These are phyloP conservation scores for Ctenosaura bakeri DNA, from an alignment of 2,797 vertebrate species.

Conservation along the genomic window DNA sequence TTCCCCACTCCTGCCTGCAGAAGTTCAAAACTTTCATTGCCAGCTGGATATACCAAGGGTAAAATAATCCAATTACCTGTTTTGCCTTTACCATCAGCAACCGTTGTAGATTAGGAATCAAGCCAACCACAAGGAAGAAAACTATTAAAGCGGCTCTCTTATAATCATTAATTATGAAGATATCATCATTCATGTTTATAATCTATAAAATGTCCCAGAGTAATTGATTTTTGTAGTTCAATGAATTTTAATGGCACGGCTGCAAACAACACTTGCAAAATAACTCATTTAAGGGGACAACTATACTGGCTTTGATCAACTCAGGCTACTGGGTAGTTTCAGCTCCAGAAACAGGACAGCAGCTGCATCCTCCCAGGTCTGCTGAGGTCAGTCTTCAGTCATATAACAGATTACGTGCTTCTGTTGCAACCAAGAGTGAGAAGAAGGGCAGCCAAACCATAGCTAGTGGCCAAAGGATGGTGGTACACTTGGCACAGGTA, in stretches of 20 bases:
- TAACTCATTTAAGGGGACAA: background rate
- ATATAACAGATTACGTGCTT: background rate
- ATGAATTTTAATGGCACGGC: constrained; percentile 53
- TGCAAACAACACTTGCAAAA: constrained; percentile 42
- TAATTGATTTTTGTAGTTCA: constrained; percentile 64
- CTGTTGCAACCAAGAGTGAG: background rate
- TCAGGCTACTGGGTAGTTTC: background rate
- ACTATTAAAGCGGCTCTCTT: constrained; percentile 60
- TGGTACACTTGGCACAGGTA: background rate
- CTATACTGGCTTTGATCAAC: constrained; percentile 32
- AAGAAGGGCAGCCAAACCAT: background rate
- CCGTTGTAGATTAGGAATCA: constrained; percentile 58
- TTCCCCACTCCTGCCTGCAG: background rate
- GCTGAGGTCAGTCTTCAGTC: constrained; percentile 20
- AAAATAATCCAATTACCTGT: constrained; percentile 38
- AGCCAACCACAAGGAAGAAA: constrained; percentile 58
- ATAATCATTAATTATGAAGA: constrained; percentile 69
- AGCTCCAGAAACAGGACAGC: background rate
- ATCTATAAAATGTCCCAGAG: constrained; percentile 51
- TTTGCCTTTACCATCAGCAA: constrained; percentile 36
- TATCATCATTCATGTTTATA: constrained; percentile 64
- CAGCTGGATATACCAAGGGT: constrained; percentile 50
- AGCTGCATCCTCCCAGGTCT: background rate
- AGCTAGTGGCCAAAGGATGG: background rate
- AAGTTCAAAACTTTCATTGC: background rate